Conservation (phyloP, 2,888 invertebrate species). For the Epinotia demarniana region DNA sequence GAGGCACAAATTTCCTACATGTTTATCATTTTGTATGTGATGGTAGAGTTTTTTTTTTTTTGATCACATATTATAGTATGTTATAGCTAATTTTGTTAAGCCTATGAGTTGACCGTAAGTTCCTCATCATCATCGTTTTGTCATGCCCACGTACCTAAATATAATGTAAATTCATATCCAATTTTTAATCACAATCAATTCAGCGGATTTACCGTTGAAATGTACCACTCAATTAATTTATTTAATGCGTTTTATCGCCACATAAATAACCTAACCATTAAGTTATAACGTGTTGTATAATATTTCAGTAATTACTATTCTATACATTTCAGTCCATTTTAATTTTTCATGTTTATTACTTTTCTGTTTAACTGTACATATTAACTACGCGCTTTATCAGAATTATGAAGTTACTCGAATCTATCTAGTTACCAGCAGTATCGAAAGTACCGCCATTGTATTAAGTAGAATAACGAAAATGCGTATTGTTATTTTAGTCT, state of each 20-base stretch:
- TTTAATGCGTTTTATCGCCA: neutral
- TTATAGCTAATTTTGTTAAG: neutral
- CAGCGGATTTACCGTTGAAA: neutral
- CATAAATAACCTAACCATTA: neutral
- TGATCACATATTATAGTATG: neutral
- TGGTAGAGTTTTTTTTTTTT: neutral
- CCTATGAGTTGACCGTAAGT: neutral
- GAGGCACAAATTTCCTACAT: neutral
- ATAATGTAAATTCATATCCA: neutral
- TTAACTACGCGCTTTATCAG: slow-evolving; percentile 61
- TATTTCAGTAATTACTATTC: neutral
- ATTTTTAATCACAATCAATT: neutral
- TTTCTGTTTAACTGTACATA: slow-evolving; percentile 57
- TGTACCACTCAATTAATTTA: neutral
- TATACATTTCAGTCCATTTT: neutral
- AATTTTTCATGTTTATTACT: neutral
- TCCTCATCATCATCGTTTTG: neutral
- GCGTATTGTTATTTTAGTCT: slow-evolving; percentile 64
- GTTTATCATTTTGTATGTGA: neutral
- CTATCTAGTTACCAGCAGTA: slow-evolving; percentile 66
- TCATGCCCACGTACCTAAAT: no score
- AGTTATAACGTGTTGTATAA: neutral
- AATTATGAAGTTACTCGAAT: slow-evolving; percentile 67
- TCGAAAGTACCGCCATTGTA: slow-evolving; percentile 61
- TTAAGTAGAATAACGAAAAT: slow-evolving; percentile 63